Percentiles rank a stretch among this genome's conserved stretches.
Conservation (phyloP, 2,113 vertebrate species). For the Dipodomys stephensi region DNA sequence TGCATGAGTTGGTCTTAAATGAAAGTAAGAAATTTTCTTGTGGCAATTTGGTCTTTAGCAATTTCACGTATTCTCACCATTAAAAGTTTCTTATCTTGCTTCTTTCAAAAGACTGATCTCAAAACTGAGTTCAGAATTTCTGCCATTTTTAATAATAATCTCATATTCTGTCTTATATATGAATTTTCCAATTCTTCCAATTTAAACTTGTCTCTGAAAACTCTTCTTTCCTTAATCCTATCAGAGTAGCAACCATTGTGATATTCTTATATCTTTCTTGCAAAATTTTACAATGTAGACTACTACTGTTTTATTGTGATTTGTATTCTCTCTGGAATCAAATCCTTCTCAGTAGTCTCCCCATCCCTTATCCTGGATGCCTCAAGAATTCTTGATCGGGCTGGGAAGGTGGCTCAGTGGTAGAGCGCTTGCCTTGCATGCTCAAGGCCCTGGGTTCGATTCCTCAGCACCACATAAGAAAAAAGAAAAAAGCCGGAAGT, state of each 20-base stretch:
- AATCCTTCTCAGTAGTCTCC: slow-evolving; percentile 14
- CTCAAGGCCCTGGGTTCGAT: no score
- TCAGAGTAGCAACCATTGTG: slow-evolving; percentile 50
- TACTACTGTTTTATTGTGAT: background rate
- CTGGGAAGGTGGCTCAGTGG: no score
- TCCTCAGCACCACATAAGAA: no score
- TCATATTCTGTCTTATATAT: background rate
- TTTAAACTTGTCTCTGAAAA: slow-evolving; percentile 54
- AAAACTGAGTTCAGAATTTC: slow-evolving; percentile 31
- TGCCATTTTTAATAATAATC: slow-evolving; percentile 42
- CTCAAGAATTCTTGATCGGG: slow-evolving; percentile 8
- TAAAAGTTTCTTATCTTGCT: slow-evolving; percentile 31
- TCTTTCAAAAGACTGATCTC: slow-evolving; percentile 45
- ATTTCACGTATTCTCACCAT: background rate
- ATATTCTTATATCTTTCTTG: slow-evolving; percentile 50
- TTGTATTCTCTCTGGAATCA: background rate
- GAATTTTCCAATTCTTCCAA: background rate
- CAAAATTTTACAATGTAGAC: slow-evolving; percentile 11
- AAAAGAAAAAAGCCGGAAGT: no score
- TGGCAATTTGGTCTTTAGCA: background rate
- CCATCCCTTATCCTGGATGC: background rate
- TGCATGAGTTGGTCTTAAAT: background rate
- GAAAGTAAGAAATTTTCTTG: slow-evolving; percentile 12
- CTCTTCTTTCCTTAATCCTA: slow-evolving; percentile 28
- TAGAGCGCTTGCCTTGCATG: no score